Evolutionary conservation across 2,113 vertebrate genomes (phyloP).

Genomic region (Martes martes): DNA sequence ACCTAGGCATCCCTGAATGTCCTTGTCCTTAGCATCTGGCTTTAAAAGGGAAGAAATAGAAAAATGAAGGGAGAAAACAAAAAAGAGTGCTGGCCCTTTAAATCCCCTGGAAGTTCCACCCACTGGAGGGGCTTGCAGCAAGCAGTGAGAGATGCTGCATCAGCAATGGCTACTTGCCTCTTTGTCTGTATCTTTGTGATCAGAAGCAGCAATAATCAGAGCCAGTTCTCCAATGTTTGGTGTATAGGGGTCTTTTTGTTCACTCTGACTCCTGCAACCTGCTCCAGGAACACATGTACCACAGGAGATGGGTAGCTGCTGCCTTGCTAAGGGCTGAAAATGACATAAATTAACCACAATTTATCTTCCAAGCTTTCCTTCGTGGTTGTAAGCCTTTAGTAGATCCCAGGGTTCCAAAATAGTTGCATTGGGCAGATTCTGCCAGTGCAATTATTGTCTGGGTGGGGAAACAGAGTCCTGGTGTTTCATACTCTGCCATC

Average conservation of each 20-base stretch:
- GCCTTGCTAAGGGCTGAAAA: not conserved
- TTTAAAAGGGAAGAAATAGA: not conserved
- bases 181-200: not conserved
- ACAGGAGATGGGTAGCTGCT: not conserved
- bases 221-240: not conserved
- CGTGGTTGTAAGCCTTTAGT: not conserved
- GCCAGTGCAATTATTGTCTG: not conserved
- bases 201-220: not conserved
- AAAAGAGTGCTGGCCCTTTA: not conserved
- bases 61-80: not conserved
- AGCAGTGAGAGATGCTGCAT: not conserved
- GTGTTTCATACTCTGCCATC: not conserved
- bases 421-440: not conserved
- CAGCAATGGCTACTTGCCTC: not conserved
- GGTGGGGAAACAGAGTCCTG: not conserved
- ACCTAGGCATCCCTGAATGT: not conserved
- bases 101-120: not conserved
- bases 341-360: not conserved
- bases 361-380: not conserved
- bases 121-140: not conserved
- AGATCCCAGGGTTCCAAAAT: not conserved
- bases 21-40: not conserved
- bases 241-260: not conserved
- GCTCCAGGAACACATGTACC: not conserved
- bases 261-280: not conserved